A percentile compares a stretch with the other conserved stretches of the same genome.
These are phyloP conservation scores for Distichodus sexfasciatus DNA, from an alignment of 2,797 vertebrate genomes.

Conservation along the genomic window DNA sequence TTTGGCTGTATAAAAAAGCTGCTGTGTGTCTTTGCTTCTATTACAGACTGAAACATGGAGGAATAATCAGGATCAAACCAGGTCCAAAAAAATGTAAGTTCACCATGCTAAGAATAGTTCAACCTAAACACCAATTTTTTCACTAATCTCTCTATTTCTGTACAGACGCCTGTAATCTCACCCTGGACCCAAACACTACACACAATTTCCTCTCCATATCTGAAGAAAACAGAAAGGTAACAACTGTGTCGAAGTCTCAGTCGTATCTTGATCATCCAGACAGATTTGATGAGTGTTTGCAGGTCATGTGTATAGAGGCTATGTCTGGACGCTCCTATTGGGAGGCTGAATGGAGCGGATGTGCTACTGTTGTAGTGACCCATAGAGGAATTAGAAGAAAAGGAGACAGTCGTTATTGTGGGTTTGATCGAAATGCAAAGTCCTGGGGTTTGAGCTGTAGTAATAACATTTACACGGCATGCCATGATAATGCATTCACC, in stretches of 20 bases:
- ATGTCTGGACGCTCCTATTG: slow-evolving; percentile 4
- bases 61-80: neutral
- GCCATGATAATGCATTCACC: neutral
- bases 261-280: slow-evolving; percentile 5
- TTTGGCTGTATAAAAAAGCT: too few relatives aligned
- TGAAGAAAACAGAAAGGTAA: slow-evolving; percentile 1
- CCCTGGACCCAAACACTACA: slow-evolving; percentile 5
- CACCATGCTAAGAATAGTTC: too few relatives aligned
- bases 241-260: neutral
- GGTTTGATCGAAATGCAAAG: slow-evolving; percentile 3
- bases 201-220: neutral
- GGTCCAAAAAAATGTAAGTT: slow-evolving; percentile 17
- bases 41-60: neutral
- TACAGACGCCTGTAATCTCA: neutral
- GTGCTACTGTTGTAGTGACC: neutral
- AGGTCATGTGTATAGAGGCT: neutral
- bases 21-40: neutral
- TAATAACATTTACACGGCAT: neutral
- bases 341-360: slow-evolving; percentile 24
- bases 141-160: neutral
- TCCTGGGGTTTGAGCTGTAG: slow-evolving; percentile 6
- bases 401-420: slow-evolving; percentile 4
- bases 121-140: neutral
- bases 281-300: neutral
- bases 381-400: slow-evolving; percentile 14